Percentiles rank a stretch among this genome's conserved stretches.
These are phyloP conservation scores for Geodia barretti DNA, from an alignment of 37 sponge, comb jelly and placozoan species.

Conservation along the genomic window DNA sequence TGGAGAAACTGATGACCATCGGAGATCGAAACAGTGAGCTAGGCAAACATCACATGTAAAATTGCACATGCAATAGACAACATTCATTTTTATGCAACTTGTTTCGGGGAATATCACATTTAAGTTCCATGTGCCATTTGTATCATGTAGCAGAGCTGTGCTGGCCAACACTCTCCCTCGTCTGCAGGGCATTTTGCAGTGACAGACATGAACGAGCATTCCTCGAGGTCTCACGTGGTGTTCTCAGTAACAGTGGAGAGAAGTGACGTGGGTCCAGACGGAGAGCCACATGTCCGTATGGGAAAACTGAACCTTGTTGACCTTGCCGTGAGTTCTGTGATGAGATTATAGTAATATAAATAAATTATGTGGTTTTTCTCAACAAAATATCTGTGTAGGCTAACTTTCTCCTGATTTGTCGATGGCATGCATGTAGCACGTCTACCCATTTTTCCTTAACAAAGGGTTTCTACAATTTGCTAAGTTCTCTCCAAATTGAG, in stretches of 20 bases:
- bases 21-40: conserved; percentile 82
- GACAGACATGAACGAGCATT: conserved; percentile 88
- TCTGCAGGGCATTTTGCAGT: conserved; percentile 63
- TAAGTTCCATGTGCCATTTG: too few relatives aligned
- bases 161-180: too few relatives aligned
- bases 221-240: conserved; percentile 98
- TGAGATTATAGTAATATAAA: too few relatives aligned
- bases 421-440: too few relatives aligned
- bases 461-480: too few relatives aligned
- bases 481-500: background rate
- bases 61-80: background rate
- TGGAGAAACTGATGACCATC: conserved; percentile 89
- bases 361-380: too few relatives aligned
- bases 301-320: conserved; percentile 98
- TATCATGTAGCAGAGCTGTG: too few relatives aligned
- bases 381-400: background rate
- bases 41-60: background rate
- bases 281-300: conserved; percentile 88
- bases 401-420: too few relatives aligned
- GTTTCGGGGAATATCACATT: too few relatives aligned
- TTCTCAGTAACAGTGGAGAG: conserved; percentile 95
- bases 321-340: conserved; percentile 75
- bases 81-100: too few relatives aligned
- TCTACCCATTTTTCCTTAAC: too few relatives aligned
- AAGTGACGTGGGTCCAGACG: conserved; percentile 85